A percentile compares a stretch with the other conserved stretches of the same genome.
phyloP scores from a whole-genome alignment of 1,140 invertebrate species.

The Drosophila rufa region DNA sequence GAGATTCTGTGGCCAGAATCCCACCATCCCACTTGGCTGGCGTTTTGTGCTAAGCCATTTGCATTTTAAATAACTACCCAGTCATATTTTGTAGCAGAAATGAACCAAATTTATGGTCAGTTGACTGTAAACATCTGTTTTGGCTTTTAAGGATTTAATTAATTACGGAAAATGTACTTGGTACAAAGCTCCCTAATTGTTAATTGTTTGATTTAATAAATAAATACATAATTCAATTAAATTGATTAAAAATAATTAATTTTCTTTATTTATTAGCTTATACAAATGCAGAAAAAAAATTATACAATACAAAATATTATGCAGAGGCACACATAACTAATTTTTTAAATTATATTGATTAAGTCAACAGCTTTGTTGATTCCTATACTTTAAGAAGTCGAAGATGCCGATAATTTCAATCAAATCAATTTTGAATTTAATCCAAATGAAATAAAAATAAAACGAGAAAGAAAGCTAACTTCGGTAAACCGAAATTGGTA shows the following conservation, averaged over 20 bases:
- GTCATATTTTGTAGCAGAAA: conserved; percentile 18
- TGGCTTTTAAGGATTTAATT: conserved; percentile 3
- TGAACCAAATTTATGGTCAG: conserved; percentile 4
- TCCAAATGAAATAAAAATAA: not conserved
- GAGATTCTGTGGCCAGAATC: conserved; percentile 37
- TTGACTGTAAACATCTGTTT: conserved; percentile 1
- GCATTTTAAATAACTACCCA: conserved; percentile 36
- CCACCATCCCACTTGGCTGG: not conserved
- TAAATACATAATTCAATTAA: not conserved
- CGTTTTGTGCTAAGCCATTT: conserved; percentile 26
- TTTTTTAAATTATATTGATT: not conserved
- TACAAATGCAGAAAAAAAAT: too few species aligned
- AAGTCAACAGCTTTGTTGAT: too few species aligned
- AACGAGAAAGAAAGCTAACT: too few species aligned
- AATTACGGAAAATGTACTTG: not conserved
- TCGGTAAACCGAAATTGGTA: too few species aligned
- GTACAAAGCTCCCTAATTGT: too few species aligned
- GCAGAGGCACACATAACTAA: not conserved
- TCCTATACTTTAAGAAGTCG: too few species aligned
- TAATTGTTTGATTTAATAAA: not conserved
- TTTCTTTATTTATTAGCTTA: too few species aligned
- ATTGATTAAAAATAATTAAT: too few species aligned
- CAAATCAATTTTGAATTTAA: too few species aligned
- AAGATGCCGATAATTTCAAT: not conserved
- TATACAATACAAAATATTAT: too few species aligned